These are phyloP conservation scores for Lasioglossum lativentre DNA, from an alignment of 2,888 invertebrate species.

Conservation along the genomic window DNA sequence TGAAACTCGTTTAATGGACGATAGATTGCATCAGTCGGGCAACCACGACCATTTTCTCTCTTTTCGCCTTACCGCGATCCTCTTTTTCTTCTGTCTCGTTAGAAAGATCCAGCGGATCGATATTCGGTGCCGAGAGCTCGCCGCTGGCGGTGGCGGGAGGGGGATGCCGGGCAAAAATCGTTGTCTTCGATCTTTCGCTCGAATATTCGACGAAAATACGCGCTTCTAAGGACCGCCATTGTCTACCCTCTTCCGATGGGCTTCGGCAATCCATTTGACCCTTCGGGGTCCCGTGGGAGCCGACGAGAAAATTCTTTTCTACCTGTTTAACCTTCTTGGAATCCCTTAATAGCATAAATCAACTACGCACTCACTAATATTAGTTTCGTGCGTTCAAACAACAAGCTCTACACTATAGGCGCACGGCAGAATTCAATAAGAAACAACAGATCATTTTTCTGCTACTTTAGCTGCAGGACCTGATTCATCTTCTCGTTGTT, in stretches of 20 bases:
- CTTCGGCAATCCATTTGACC: neutral
- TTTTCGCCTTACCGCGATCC: conserved; percentile 21
- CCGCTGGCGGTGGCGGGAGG: conserved; percentile 7
- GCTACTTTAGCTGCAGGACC: too few relatives aligned
- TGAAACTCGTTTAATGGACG: conserved; percentile 78
- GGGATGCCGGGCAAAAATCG: conserved; percentile 42
- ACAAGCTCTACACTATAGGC: neutral
- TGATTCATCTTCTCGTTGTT: too few relatives aligned
- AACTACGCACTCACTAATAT: too few relatives aligned
- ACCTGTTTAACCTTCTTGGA: neutral
- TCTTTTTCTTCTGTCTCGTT: conserved; percentile 52
- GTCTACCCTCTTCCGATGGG: neutral
- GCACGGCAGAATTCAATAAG: neutral
- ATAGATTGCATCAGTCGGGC: conserved; percentile 78
- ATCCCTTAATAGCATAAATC: neutral
- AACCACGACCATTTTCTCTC: conserved; percentile 56
- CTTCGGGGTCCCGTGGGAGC: neutral
- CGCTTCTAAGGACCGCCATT: neutral
- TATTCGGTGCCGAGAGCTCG: conserved; percentile 34
- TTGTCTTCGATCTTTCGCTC: conserved; percentile 43
- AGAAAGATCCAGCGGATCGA: conserved; percentile 59
- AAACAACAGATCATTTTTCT: neutral
- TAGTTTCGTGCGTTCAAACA: neutral
- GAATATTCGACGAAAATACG: conserved; percentile 49
- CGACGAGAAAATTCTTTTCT: neutral